Base-by-base conservation (phyloP, 92 coral and sea anemone genomes). In the Metridium senile region DNA sequence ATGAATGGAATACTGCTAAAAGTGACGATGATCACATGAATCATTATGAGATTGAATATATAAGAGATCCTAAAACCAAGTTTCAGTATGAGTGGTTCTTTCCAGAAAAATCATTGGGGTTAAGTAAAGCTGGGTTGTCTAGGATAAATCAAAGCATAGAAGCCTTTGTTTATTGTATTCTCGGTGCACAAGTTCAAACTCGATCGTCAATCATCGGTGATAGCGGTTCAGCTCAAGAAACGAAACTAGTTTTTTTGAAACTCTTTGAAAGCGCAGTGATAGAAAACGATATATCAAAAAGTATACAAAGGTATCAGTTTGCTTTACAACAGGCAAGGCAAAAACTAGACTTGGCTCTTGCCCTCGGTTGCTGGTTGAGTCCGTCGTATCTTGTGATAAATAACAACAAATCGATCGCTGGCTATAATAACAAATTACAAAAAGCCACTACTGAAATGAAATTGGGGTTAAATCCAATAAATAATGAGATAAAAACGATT, bases 91-190 rank as follows among this genome's bases (percentile, higher is more conserved):
- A 59, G 4, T 59, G 66, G 66, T 59, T 59, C 22, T 22, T 59
- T 26, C 66, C 66, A 2, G 33, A 59, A 22, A 26, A 59, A 23
- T 59, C 66, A 23, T 2, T 2, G 18, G 86, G 86, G 4, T 49
- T 82, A 26, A 82, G 72, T 30, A 51, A 33, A 22, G 77, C 77
- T 3, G 79, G 82, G 18, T 56, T 63, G 7, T 58, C 84, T 35
- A 57, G 84, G 13, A 11, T 84, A 0, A 84, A 84, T 23, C 72
- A 25, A 53, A 56, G 72, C 1, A 75, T 83, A 1, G 87, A 83
- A 58, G 87, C 82, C 0, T 71, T 72, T 57, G 74, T 84, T 11
- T 69, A 83, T 35, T 76, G 86, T 23, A 10, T 75, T 0, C 56
- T 65, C 0, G 78, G 87, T 0, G 35, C 81, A 0, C 82, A 82